Base-by-base conservation (phyloP, 2,797 vertebrate genomes). In the Myiotriccus ornatus region DNA sequence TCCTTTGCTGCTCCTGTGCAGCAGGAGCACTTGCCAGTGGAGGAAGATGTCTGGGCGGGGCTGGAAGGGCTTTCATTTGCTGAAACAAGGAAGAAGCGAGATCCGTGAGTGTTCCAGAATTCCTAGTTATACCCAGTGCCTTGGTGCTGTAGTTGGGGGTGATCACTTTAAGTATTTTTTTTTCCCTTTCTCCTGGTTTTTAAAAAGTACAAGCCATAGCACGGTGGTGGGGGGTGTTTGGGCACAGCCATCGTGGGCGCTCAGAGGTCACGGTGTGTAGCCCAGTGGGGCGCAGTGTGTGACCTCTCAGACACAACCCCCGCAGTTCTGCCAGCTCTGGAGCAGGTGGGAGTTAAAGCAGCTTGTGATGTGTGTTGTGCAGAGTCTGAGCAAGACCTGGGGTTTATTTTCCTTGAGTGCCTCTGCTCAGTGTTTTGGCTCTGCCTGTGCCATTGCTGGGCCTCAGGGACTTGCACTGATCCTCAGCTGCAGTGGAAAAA, bases 21-120 rank as follows among this genome's bases (percentile, higher is more conserved):
- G 10, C 96, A 84, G 2, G 96, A 86, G 20, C 14, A 4, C 5
- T 2, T 10, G 24, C 18, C 1, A 1, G 0, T 44, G 41, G 87
- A 84, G 21, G 98, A 98, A 77, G 97, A 97, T 21, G 19, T 5
- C 28, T 98, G 98, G 98, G 97, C 98, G 2, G 97, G 97, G 67
- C 96, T 98, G 8, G 90, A 97, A 88, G 98, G 94, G 12, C 27
- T 99, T 60, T 23, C 85, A 1, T 59, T 85, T 7, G 1, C 37
- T 0, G 41, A 27, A 10, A 76, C 1, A 3, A 80, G 47, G 39
- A 49, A 14, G 30, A 41, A 32, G 23, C 1, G 0, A 8, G 1
- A 80, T 32, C 8, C 0, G 96, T 96, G 87, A 96, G 95, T 93
- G 46, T 50, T 47, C 49, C 50, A 69, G 73, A 75, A 2, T 23